phyloP scores from a whole-genome alignment of 2,888 invertebrate genomes.

The Agrilus mali region DNA sequence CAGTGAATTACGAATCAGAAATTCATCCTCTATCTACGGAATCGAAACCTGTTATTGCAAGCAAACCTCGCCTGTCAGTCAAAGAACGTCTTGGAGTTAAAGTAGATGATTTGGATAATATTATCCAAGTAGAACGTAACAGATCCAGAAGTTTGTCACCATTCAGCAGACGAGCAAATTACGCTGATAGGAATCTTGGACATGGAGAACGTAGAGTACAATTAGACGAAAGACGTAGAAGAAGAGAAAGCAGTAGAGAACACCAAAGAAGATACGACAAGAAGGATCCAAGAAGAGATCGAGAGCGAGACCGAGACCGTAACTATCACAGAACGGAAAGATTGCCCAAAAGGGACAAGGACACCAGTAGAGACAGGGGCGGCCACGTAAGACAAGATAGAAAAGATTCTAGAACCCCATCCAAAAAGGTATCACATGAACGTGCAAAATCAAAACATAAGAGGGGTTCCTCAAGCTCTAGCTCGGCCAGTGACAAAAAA shows the following conservation, averaged over 20 bases:
- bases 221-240: slow-evolving; percentile 19
- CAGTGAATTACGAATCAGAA: slow-evolving; percentile 28
- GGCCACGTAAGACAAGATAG: slow-evolving; percentile 3
- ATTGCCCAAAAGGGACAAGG: slow-evolving; percentile 1
- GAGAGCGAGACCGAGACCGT: too few species aligned
- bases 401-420: neutral
- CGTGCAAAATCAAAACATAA: slow-evolving; percentile 7
- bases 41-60: slow-evolving; percentile 29
- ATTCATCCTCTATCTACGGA: slow-evolving; percentile 12
- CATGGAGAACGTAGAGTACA: slow-evolving; percentile 29
- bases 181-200: slow-evolving; percentile 29
- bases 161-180: slow-evolving; percentile 32
- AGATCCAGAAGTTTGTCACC: slow-evolving; percentile 38
- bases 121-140: slow-evolving; percentile 34
- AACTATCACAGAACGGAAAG: slow-evolving; percentile 9
- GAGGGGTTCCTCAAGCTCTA: neutral
- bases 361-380: slow-evolving; percentile 5
- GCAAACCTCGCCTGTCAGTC: slow-evolving; percentile 47
- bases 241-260: slow-evolving; percentile 19
- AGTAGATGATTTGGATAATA: slow-evolving; percentile 46
- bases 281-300: slow-evolving; percentile 7
- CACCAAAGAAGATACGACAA: slow-evolving; percentile 19
- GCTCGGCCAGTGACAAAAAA: too few species aligned
- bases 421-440: too few species aligned
- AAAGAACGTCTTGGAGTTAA: slow-evolving; percentile 72